Conservation (phyloP, 2,797 vertebrate genomes). For the Mallotus villosus region DNA sequence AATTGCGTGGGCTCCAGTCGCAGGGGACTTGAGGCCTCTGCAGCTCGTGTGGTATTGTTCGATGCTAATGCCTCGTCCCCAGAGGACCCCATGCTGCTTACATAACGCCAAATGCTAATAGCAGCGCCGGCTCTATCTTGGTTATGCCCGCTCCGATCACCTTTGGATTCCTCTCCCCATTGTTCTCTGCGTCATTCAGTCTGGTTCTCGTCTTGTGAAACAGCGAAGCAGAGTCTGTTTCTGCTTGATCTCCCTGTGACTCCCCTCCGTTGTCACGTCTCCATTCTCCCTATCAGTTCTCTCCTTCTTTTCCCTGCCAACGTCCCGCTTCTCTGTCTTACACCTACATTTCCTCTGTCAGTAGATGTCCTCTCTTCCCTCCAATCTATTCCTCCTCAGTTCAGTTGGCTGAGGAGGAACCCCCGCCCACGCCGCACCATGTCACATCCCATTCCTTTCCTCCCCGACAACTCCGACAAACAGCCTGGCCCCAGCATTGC, state of each 20-base stretch:
- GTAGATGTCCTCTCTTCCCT: background rate
- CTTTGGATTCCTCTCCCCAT: background rate
- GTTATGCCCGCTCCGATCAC: background rate
- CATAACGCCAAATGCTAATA: slow-evolving; percentile 57
- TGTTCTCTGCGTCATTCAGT: background rate
- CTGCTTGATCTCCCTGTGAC: background rate
- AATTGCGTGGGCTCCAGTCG: slow-evolving; percentile 57
- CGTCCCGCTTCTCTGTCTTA: background rate
- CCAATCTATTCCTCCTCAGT: background rate
- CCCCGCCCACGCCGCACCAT: slow-evolving; percentile 30
- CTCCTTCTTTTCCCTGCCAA: background rate
- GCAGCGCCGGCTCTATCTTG: slow-evolving; percentile 15
- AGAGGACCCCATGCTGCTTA: slow-evolving; percentile 37
- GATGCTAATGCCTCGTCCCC: slow-evolving; percentile 64
- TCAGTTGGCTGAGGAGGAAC: background rate
- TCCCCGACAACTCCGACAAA: slow-evolving; percentile 30
- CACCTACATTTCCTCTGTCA: background rate
- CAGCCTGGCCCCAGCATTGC: slow-evolving; percentile 55
- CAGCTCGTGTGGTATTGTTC: slow-evolving; percentile 66
- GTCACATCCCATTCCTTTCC: slow-evolving; percentile 63
- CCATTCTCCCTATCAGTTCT: background rate
- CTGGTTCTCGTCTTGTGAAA: background rate
- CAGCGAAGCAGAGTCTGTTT: no score
- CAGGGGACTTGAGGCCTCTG: slow-evolving; percentile 46
- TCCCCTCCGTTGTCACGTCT: background rate